Conservation (phyloP, 2,113 vertebrate genomes). For the Pundamilia nyererei region DNA sequence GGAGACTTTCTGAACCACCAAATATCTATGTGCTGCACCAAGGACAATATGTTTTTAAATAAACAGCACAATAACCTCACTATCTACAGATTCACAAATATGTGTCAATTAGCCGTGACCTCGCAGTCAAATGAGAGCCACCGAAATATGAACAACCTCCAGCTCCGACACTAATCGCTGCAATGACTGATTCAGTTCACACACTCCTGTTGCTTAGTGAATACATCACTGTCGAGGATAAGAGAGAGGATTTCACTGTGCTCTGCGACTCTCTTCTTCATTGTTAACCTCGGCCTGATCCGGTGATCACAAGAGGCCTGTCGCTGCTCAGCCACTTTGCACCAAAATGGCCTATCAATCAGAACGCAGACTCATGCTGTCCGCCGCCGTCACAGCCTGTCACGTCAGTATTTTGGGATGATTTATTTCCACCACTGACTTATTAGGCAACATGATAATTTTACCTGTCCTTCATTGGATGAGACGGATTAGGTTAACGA, state of each 20-base stretch:
- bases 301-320: constrained; percentile 28
- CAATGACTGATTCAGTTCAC: constrained; percentile 10
- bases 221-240: constrained; percentile 39
- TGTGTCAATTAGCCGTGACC: not conserved
- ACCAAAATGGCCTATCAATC: constrained; percentile 35
- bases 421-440: constrained; percentile 43
- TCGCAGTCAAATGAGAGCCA: not conserved
- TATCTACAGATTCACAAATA: not conserved
- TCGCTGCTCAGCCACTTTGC: constrained; percentile 26
- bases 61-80: not conserved
- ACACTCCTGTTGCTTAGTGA: not conserved
- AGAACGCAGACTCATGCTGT: constrained; percentile 13
- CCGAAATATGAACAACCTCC: not conserved
- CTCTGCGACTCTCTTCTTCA: constrained; percentile 15
- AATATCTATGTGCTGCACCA: not conserved
- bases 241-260: not conserved
- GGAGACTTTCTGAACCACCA: not conserved
- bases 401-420: constrained; percentile 24
- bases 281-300: constrained; percentile 36
- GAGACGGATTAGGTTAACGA: constrained; percentile 66
- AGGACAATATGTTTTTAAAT: not conserved
- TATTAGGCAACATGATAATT: constrained; percentile 64
- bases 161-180: not conserved
- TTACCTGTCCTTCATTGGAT: constrained; percentile 54
- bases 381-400: not conserved